phyloP scores from a whole-genome alignment of 2,888 invertebrate genomes.

The Cepaea hortensis region DNA sequence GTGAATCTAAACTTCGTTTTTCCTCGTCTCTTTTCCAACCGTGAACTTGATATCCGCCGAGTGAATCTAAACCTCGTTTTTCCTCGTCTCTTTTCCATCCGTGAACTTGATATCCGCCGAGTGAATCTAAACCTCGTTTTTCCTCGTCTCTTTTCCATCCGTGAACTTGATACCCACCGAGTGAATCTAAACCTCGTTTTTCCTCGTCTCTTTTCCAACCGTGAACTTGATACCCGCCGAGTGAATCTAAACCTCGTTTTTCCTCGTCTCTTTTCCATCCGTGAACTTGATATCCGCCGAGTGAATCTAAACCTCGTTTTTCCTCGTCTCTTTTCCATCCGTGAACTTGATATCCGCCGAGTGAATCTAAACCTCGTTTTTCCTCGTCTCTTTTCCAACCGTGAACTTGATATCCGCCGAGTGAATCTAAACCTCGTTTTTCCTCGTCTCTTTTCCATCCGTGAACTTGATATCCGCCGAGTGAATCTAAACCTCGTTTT shows the following conservation, averaged over 20 bases:
- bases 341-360: conserved; percentile 42
- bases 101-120: conserved; percentile 39
- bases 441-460: conserved; percentile 42
- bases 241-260: conserved; percentile 34
- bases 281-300: conserved; percentile 42
- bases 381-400: conserved; percentile 18
- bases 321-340: conserved; percentile 29
- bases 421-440: conserved; percentile 34
- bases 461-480: conserved; percentile 47
- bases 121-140: conserved; percentile 34
- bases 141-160: conserved; percentile 38
- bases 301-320: conserved; percentile 30
- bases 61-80: conserved; percentile 41
- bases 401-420: conserved; percentile 44
- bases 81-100: conserved; percentile 33
- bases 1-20: conserved; percentile 34
- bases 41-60: conserved; percentile 47
- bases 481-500: conserved; percentile 41
- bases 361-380: conserved; percentile 30
- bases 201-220: conserved; percentile 38
- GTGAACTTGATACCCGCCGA: conserved; percentile 45
- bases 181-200: conserved; percentile 38
- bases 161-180: conserved; percentile 32
- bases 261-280: conserved; percentile 39
- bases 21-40: conserved; percentile 41